Base-by-base conservation (phyloP, 2,113 vertebrate species). In the Lethenteron reissneri region DNA sequence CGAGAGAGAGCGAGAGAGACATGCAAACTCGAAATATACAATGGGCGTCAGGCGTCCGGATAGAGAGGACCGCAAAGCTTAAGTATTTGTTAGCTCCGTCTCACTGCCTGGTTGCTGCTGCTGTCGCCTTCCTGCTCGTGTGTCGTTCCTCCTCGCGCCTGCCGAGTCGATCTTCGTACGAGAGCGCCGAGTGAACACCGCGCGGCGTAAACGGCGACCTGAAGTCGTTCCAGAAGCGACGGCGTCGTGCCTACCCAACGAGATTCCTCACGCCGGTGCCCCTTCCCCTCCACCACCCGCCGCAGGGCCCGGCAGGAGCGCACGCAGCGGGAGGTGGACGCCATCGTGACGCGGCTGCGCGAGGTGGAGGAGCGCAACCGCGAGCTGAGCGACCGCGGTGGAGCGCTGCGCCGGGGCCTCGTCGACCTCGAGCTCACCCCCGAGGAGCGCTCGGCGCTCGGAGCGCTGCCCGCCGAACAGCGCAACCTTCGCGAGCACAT, bases 251-350 rank as follows among this genome's bases (percentile, higher is more conserved):
- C 25, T 1, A 1, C 14, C 71, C 2, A 41, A 68, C 1, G 72
- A 56, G 13, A 71, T 10, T 7, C 73, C 10, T 76, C 56, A 17
- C 64, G 75, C 75, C 21, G 25, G 13, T 69, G 8, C 15, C 69
- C 58, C 71, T 76, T 74, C 70, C 74, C 14, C 60, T 80, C 71
- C 79, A 57, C 74, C 69, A 73, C 2, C 71, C 75, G 72, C 70
- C 73, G 4, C 79, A 99, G 94, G 77, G 92, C 89, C 79, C 87
- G 92, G 73, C 89, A 92, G 75, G 82, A 82, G 74, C 75, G 92
- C 73, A 84, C 89, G 80, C 96, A 91, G 77, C 88, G 95, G 76
- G 92, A 99, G 82, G 89, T 95, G 88, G 90, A 92, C 76, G 78
- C 83, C 70, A 85, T 97, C 79, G 78, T 94, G 75, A 72, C 87